These are phyloP conservation scores for Drosophila malerkotliana DNA, from an alignment of 1,140 invertebrate genomes.

Conservation along the genomic window DNA sequence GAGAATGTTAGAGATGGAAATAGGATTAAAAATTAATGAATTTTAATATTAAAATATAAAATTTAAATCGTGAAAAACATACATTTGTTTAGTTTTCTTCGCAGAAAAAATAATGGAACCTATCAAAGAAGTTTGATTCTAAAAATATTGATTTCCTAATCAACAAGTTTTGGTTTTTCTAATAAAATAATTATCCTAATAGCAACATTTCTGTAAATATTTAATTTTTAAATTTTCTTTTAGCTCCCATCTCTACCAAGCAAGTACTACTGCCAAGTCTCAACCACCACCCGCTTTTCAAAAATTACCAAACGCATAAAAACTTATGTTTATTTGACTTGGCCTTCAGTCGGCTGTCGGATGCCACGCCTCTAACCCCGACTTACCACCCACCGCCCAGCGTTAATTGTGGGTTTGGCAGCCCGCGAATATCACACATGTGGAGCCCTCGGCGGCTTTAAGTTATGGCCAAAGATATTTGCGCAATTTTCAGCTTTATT, in stretches of 20 bases:
- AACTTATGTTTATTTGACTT: constrained; percentile 83
- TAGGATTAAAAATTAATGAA: background rate
- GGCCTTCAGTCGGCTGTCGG: constrained; percentile 54
- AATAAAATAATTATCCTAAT: too few relatives aligned
- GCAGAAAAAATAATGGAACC: too few relatives aligned
- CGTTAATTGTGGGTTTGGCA: constrained; percentile 69
- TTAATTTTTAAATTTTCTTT: background rate
- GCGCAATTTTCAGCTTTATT: constrained; percentile 71
- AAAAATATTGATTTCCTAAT: too few relatives aligned
- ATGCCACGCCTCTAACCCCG: constrained; percentile 16
- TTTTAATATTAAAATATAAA: background rate
- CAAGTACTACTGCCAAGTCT: constrained; percentile 5
- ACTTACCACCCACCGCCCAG: constrained; percentile 10
- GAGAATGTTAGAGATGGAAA: constrained; percentile 40
- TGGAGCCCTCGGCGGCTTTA: constrained; percentile 54
- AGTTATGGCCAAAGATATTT: constrained; percentile 58
- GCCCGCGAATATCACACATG: constrained; percentile 59
- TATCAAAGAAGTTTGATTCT: too few relatives aligned
- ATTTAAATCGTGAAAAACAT: background rate
- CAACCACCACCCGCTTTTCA: constrained; percentile 44
- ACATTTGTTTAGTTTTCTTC: background rate
- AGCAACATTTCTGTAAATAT: background rate
- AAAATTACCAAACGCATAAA: constrained; percentile 73
- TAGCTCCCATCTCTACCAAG: constrained; percentile 19
- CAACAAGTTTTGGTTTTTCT: too few relatives aligned